phyloP scores from a whole-genome alignment of 2,113 vertebrate genomes.

The Hippocampus zosterae region DNA sequence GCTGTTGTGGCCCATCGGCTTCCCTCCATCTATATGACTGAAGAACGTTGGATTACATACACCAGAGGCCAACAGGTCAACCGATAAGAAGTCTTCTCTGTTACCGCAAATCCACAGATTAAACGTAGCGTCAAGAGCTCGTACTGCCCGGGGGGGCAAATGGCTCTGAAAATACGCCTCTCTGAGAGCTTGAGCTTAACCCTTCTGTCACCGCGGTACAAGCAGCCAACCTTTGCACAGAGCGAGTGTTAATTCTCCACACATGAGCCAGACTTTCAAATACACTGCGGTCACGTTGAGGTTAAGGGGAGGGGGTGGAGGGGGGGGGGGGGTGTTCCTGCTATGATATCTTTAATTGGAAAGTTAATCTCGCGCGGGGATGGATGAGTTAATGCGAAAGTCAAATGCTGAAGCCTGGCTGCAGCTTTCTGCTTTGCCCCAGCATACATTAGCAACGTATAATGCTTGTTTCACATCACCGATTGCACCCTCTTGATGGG shows the following conservation, averaged over 20 bases:
- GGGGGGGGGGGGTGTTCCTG: slow-evolving; percentile 36
- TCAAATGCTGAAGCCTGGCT: slow-evolving; percentile 15
- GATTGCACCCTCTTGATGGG: background rate
- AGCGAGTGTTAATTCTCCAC: slow-evolving; percentile 58
- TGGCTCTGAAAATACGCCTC: slow-evolving; percentile 60
- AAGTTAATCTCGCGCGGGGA: slow-evolving; percentile 62
- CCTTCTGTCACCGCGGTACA: slow-evolving; percentile 51
- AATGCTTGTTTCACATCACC: slow-evolving; percentile 27
- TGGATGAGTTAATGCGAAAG: slow-evolving; percentile 43
- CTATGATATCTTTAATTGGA: slow-evolving; percentile 76
- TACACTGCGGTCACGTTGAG: slow-evolving; percentile 47
- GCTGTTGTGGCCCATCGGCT: slow-evolving; percentile 35
- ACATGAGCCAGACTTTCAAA: slow-evolving; percentile 46
- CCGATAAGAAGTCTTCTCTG: slow-evolving; percentile 76
- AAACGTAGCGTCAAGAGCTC: slow-evolving; percentile 61
- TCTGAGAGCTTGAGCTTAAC: slow-evolving; percentile 64
- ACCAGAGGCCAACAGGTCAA: slow-evolving; percentile 63
- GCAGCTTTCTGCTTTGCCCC: background rate
- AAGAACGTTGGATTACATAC: slow-evolving; percentile 62
- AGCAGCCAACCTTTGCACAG: slow-evolving; percentile 18
- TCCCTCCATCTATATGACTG: slow-evolving; percentile 49
- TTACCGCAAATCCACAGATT: slow-evolving; percentile 77
- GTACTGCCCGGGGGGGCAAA: slow-evolving; percentile 51
- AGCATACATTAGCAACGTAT: slow-evolving; percentile 25
- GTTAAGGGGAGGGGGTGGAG: slow-evolving; percentile 32